These are phyloP conservation scores for Gryllus longicercus DNA, from an alignment of 2,888 invertebrate species.

Conservation along the genomic window DNA sequence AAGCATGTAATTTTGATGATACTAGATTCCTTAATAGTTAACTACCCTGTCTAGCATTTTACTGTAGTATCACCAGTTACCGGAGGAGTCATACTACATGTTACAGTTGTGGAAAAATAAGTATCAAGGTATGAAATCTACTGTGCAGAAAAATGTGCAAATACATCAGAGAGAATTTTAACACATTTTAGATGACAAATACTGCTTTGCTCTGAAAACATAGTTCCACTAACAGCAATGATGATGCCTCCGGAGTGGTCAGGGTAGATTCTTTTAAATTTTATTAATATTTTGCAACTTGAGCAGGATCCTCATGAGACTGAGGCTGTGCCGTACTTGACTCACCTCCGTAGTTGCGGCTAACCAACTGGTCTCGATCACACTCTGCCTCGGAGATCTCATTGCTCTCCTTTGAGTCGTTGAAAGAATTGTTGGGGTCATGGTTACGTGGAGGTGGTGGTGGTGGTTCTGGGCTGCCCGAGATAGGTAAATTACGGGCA, in stretches of 20 bases:
- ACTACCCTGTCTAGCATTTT: neutral
- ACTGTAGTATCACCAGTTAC: neutral
- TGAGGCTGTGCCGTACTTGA: conserved; percentile 11
- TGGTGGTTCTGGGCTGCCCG: conserved; percentile 60
- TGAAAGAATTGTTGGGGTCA: conserved; percentile 71
- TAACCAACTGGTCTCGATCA: conserved; percentile 73
- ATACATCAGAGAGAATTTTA: neutral
- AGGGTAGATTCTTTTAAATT: neutral
- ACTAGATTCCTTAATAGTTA: neutral
- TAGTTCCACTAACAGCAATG: too few species aligned
- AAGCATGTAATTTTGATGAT: conserved; percentile 4
- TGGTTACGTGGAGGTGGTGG: conserved; percentile 79
- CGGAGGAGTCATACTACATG: neutral
- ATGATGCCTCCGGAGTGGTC: neutral
- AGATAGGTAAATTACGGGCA: conserved; percentile 56
- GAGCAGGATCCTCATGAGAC: conserved; percentile 10
- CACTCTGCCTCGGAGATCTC: conserved; percentile 92
- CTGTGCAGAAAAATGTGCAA: neutral
- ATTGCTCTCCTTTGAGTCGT: conserved; percentile 91
- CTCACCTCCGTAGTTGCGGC: conserved; percentile 83
- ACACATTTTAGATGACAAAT: neutral
- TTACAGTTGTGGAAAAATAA: neutral
- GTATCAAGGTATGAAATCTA: neutral
- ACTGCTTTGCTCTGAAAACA: too few species aligned
- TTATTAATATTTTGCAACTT: conserved; percentile 10